A percentile compares a stretch with the other conserved stretches of the same genome.
Conservation (phyloP, 2,888 invertebrate species). For the Incurvaria masculella region DNA sequence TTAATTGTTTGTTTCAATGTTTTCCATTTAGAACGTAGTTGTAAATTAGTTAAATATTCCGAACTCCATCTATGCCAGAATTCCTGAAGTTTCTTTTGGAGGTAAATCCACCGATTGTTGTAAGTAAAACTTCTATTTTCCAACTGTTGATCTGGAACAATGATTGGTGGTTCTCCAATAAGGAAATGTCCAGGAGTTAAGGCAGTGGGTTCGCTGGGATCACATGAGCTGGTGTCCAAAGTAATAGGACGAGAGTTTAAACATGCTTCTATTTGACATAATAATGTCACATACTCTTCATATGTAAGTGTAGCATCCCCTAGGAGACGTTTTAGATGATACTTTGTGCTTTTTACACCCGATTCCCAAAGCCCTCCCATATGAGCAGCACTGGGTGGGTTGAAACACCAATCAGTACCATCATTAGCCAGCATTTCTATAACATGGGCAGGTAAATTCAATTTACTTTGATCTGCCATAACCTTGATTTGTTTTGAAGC, state of each 20-base stretch:
- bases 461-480: no score
- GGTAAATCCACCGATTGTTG: slow-evolving; percentile 17
- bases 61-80: slow-evolving; percentile 17
- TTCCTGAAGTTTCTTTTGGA: slow-evolving; percentile 18
- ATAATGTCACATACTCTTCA: slow-evolving; percentile 16
- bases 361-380: slow-evolving; percentile 17
- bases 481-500: no score
- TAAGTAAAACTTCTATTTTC: no score
- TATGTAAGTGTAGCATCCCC: slow-evolving; percentile 18
- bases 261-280: slow-evolving; percentile 18
- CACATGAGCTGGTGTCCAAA: slow-evolving; percentile 14
- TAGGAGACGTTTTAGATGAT: slow-evolving; percentile 16
- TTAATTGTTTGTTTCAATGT: no score
- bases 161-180: slow-evolving; percentile 12
- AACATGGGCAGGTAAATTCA: no score
- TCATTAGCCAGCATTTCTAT: not conserved
- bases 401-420: slow-evolving; percentile 11
- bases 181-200: slow-evolving; percentile 19
- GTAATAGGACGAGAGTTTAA: slow-evolving; percentile 17
- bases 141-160: slow-evolving; percentile 10
- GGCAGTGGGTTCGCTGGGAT: slow-evolving; percentile 15
- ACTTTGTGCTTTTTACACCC: slow-evolving; percentile 13
- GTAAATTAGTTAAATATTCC: slow-evolving; percentile 17
- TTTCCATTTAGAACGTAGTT: no score
- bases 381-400: slow-evolving; percentile 12